phyloP scores from a whole-genome alignment of 2,797 vertebrate species.

The Adrianichthys oophorus region DNA sequence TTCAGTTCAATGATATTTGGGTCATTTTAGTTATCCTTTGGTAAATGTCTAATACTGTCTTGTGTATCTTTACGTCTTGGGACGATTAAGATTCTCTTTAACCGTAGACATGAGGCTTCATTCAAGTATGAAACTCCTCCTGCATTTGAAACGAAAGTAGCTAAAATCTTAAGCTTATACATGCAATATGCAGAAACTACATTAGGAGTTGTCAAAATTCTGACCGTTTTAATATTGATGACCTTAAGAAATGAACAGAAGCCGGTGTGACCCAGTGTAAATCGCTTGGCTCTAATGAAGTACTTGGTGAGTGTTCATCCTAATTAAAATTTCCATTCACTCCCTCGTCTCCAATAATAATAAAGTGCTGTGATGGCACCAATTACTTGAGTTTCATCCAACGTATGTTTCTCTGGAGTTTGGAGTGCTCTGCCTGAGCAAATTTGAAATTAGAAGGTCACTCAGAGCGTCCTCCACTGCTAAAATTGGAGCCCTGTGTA shows the following conservation, averaged over 20 bases:
- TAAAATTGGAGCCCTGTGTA: not conserved
- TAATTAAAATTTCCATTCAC: not conserved
- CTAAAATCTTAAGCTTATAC: no score
- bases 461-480: not conserved
- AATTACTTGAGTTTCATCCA: conserved; percentile 2
- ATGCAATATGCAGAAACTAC: no score
- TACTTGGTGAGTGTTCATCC: not conserved
- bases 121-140: no score
- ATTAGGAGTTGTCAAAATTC: not conserved
- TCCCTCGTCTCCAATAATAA: not conserved
- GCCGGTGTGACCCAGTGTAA: not conserved
- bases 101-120: no score
- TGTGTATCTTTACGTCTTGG: no score
- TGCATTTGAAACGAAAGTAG: no score
- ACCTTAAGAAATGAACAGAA: not conserved
- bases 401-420: not conserved
- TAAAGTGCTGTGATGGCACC: not conserved
- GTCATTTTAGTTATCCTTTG: no score
- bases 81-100: no score
- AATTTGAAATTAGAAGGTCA: not conserved
- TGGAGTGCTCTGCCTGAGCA: not conserved
- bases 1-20: no score
- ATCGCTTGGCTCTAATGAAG: not conserved
- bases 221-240: not conserved
- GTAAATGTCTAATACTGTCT: no score